phyloP scores from a whole-genome alignment of 2,797 vertebrate genomes.

The Cirrhinus mrigala region DNA sequence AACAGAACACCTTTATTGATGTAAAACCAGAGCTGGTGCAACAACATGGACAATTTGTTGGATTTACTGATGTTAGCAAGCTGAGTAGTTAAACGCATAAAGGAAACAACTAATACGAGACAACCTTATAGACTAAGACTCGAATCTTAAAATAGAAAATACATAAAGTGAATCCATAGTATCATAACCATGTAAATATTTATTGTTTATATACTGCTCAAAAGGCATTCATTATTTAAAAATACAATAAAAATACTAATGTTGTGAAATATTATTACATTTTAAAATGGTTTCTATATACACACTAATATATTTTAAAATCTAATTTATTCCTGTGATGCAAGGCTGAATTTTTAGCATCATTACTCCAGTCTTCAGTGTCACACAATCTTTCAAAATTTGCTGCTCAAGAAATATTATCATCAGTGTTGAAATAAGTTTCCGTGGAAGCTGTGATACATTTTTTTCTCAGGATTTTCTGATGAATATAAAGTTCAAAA shows the following conservation, averaged over 20 bases:
- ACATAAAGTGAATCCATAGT: not conserved
- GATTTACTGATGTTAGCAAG: conserved; percentile 61
- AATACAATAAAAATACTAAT: not conserved
- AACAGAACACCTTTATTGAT: conserved; percentile 63
- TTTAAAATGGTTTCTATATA: not conserved
- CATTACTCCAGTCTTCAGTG: not conserved
- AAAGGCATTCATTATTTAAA: not conserved
- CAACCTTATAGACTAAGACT: not conserved
- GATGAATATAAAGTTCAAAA: not conserved
- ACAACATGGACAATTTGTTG: conserved; percentile 80
- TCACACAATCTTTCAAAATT: not conserved
- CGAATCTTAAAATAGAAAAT: not conserved
- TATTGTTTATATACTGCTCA: not conserved
- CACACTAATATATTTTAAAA: not conserved
- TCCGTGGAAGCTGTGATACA: not conserved
- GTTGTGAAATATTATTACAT: not conserved
- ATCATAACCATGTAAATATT: not conserved
- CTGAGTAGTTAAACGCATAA: not conserved
- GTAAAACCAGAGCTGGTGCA: conserved; percentile 77
- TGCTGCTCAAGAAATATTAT: not conserved
- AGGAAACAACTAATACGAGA: not conserved
- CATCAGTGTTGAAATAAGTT: not conserved
- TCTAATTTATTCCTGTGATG: not conserved
- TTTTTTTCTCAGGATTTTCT: not conserved
- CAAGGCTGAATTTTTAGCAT: not conserved